Base-by-base conservation (phyloP, 2,113 vertebrate species). In the Chloropsis hardwickii region DNA sequence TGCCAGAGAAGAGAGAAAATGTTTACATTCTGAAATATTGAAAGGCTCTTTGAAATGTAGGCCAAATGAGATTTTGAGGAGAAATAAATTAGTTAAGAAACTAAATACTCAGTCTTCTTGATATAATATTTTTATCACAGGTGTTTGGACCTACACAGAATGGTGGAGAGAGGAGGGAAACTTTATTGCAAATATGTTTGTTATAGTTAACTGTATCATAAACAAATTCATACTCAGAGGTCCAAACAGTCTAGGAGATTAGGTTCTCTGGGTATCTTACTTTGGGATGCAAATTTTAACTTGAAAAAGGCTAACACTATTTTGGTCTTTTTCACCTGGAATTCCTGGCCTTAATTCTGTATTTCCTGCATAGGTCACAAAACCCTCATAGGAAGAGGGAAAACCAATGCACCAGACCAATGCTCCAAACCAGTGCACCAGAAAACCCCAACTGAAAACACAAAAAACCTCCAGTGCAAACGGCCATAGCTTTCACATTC, bases 81-180 rank as follows among this genome's bases (percentile, higher is more conserved):
- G 7, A 84, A 88, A 69, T 20, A 57, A 60, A 58, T 77, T 35
- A 62, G 17, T 64, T 47, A 54, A 50, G 33, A 72, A 88, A 57
- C 6, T 25, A 69, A 80, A 61, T 48, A 65, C 4, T 82, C 5
- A 13, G 6, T 60, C 11, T 81, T 71, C 37, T 64, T 27, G 23
- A 58, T 19, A 21, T 17, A 45, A 39, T 16, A 42, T 5, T 44
- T 73, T 58, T 22, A 53, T 80, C 15, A 65, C 11, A 35, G 51
- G 19, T 37, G 3, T 48, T 76, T 76, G 22, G 23, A 50, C 16
- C 1, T 40, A 45, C 9, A 54, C 8, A 22, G 0, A 2, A 72
- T 0, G 0, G 6, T 29, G 10, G 5, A 8, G 3, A 24, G 4
- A 69, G 5, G 5, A 67, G 4, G 5, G 6, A 78, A 94, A 84